Conservation (phyloP, 2,888 invertebrate genomes). For the Chymomyza procnemis region DNA sequence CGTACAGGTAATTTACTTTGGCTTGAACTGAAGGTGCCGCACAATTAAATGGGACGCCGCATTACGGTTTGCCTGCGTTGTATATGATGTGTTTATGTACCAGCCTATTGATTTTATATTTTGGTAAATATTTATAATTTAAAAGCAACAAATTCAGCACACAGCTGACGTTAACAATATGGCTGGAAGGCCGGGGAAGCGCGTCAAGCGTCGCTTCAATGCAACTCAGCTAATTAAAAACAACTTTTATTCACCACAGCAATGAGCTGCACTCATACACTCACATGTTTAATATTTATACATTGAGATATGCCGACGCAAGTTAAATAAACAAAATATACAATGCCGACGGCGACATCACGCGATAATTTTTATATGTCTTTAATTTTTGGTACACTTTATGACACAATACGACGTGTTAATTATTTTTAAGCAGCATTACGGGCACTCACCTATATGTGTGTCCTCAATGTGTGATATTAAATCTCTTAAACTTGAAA, state of each 20-base stretch:
- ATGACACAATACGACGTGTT: not conserved
- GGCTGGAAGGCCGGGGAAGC: not conserved
- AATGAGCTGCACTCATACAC: slow-evolving; percentile 26
- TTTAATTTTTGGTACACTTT: slow-evolving; percentile 27
- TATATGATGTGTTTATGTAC: slow-evolving; percentile 32
- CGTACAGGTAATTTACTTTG: slow-evolving; percentile 62
- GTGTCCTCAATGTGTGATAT: slow-evolving; percentile 93
- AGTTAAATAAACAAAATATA: slow-evolving; percentile 65
- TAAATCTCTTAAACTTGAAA: slow-evolving; percentile 88
- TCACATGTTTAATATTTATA: not conserved
- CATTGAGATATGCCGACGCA: slow-evolving; percentile 12
- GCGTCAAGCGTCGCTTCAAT: not conserved
- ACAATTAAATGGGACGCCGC: slow-evolving; percentile 54
- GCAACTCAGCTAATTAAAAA: slow-evolving; percentile 31
- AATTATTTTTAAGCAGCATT: slow-evolving; percentile 11
- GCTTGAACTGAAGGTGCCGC: slow-evolving; percentile 52
- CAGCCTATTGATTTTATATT: slow-evolving; percentile 57
- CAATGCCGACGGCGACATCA: slow-evolving; percentile 54
- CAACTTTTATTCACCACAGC: slow-evolving; percentile 37
- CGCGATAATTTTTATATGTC: slow-evolving; percentile 50
- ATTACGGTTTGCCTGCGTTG: slow-evolving; percentile 52
- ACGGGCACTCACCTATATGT: slow-evolving; percentile 88
- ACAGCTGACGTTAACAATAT: slow-evolving; percentile 21
- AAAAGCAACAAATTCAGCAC: slow-evolving; percentile 4
- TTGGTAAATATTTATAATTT: not conserved